A percentile compares a stretch with the other conserved stretches of the same genome.
Conservation (phyloP, 1,140 invertebrate species). For the Orussus abietinus region DNA sequence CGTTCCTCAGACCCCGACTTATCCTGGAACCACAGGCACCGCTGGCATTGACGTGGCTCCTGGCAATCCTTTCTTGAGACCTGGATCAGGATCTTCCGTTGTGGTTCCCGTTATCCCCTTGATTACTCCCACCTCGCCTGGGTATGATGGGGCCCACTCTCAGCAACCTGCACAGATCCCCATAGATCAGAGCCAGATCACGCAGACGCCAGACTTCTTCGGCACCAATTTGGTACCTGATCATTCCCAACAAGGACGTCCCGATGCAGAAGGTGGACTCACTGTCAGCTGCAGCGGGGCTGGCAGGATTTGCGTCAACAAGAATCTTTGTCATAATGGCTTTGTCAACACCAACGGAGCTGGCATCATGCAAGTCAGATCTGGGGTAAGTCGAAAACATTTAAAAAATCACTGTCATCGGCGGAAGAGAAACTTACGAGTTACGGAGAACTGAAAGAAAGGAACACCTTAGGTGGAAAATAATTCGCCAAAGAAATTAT, state of each 20-base stretch:
- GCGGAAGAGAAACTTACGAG: no score
- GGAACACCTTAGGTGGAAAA: no score
- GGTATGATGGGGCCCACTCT: neutral
- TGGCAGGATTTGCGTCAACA: constrained; percentile 57
- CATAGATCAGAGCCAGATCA: constrained; percentile 9
- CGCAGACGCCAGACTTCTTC: constrained; percentile 9
- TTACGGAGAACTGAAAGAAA: no score
- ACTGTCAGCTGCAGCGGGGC: constrained; percentile 48
- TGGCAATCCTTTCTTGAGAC: constrained; percentile 17
- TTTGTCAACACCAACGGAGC: constrained; percentile 51
- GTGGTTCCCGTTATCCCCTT: constrained; percentile 7
- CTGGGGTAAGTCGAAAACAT: constrained; percentile 34
- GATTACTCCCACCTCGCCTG: no score
- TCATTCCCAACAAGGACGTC: neutral
- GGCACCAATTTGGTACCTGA: no score
- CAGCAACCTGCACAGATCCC: constrained; percentile 10
- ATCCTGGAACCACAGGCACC: neutral
- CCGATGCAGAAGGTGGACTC: constrained; percentile 17
- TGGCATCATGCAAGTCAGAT: constrained; percentile 49
- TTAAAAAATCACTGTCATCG: constrained; percentile 1
- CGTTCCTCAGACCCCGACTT: neutral
- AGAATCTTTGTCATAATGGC: constrained; percentile 57
- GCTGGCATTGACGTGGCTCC: constrained; percentile 10
- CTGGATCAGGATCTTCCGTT: constrained; percentile 23
- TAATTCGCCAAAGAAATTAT: no score